These are phyloP conservation scores for Drosophila conformis DNA, from an alignment of 2,888 invertebrate genomes.

Conservation along the genomic window DNA sequence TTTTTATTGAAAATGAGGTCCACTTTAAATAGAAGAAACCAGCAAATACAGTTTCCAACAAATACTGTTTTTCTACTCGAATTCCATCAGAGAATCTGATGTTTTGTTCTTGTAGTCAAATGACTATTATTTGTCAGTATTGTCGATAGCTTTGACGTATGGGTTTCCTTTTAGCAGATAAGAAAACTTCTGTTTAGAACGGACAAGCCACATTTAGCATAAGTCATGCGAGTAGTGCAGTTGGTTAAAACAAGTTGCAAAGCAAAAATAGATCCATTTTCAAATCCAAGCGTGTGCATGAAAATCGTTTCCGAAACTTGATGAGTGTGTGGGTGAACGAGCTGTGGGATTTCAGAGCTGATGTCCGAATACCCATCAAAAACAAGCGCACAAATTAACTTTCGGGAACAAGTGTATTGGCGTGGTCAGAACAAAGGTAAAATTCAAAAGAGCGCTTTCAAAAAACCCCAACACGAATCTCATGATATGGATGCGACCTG, in stretches of 20 bases:
- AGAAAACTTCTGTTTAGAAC: background rate
- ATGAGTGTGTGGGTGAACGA: slow-evolving; percentile 26
- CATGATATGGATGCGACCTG: slow-evolving; percentile 20
- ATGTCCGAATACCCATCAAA: slow-evolving; percentile 23
- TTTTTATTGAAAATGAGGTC: slow-evolving; percentile 45
- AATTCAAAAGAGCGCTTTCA: slow-evolving; percentile 1
- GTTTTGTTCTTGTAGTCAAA: slow-evolving; percentile 7
- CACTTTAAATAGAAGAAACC: slow-evolving; percentile 45
- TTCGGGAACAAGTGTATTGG: slow-evolving; percentile 24
- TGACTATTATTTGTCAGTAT: slow-evolving; percentile 6
- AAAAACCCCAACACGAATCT: slow-evolving; percentile 15
- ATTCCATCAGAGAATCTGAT: background rate
- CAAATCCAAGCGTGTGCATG: background rate
- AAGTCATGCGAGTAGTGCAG: background rate
- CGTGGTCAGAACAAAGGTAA: slow-evolving; percentile 20
- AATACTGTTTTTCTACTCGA: background rate
- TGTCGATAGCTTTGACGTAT: background rate
- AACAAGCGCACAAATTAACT: slow-evolving; percentile 33
- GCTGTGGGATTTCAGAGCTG: slow-evolving; percentile 30
- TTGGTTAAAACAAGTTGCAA: background rate
- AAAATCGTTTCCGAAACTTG: slow-evolving; percentile 25
- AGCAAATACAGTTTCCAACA: slow-evolving; percentile 1
- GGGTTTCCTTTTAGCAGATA: background rate
- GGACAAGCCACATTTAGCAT: background rate
- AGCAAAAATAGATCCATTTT: background rate